Evolutionary conservation across 2,888 invertebrate genomes (phyloP).

Genomic region (Rhagonycha fulva): DNA sequence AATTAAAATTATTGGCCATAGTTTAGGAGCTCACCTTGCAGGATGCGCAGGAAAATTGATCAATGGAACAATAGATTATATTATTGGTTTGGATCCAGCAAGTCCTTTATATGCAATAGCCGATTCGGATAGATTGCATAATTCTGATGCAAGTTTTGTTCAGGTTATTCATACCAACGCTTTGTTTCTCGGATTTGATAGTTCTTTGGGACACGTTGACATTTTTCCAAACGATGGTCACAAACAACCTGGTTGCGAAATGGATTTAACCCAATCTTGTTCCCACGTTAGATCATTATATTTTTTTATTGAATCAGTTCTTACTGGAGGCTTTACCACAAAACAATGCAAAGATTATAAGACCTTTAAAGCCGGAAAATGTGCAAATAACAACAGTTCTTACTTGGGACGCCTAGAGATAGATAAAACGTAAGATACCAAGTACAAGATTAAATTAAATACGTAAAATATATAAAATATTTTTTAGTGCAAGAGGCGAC

Average conservation of each 20-base stretch:
- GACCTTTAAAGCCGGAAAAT: slow-evolving; percentile 34
- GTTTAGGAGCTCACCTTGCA: slow-evolving; percentile 48
- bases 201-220: slow-evolving; percentile 47
- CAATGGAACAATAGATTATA: slow-evolving; percentile 38
- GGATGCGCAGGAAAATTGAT: slow-evolving; percentile 42
- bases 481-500: slow-evolving; percentile 39
- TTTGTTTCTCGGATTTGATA: slow-evolving; percentile 35
- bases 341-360: slow-evolving; percentile 31
- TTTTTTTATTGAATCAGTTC: slow-evolving; percentile 56
- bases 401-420: not conserved
- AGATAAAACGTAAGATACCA: no score
- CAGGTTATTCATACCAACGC: slow-evolving; percentile 48
- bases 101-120: slow-evolving; percentile 31
- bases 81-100: slow-evolving; percentile 51
- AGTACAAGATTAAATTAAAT: no score
- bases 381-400: slow-evolving; percentile 16
- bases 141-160: slow-evolving; percentile 47
- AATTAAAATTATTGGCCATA: slow-evolving; percentile 40
- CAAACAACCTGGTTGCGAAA: slow-evolving; percentile 49
- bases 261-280: slow-evolving; percentile 49
- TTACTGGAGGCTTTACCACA: slow-evolving; percentile 42
- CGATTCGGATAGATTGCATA: slow-evolving; percentile 41
- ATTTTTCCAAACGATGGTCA: slow-evolving; percentile 50
- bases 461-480: not conserved
- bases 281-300: slow-evolving; percentile 53